These are phyloP conservation scores for Stichodactyla mertensii DNA, from an alignment of 64 coral and sea anemone species.

Conservation along the genomic window DNA sequence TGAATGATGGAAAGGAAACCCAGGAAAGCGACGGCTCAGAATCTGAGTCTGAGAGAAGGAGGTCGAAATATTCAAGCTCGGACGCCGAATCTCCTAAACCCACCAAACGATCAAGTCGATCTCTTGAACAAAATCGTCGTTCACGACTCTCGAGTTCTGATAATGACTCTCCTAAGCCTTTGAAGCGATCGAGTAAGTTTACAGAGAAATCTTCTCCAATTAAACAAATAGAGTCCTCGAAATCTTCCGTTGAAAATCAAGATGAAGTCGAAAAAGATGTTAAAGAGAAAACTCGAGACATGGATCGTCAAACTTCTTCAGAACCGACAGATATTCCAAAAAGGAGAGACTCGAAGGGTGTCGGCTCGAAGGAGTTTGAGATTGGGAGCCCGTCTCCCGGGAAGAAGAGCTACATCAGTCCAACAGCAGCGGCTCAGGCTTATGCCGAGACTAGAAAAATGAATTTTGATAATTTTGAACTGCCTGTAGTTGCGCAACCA, in stretches of 20 bases:
- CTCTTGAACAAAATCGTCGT: neutral
- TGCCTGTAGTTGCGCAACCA: neutral
- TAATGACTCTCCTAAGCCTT: constrained; percentile 20
- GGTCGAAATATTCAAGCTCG: neutral
- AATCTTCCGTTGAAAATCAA: neutral
- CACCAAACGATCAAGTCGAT: neutral
- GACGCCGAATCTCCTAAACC: constrained; percentile 6
- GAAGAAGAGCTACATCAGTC: constrained; percentile 2
- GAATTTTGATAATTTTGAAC: constrained; percentile 55
- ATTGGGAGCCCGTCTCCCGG: neutral
- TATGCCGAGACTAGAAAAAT: constrained; percentile 50
- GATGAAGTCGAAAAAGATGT: neutral
- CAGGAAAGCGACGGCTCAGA: constrained; percentile 13
- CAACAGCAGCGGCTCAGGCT: constrained; percentile 30
- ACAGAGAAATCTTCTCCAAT: neutral
- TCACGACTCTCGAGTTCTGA: constrained; percentile 9
- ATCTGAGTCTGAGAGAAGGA: neutral
- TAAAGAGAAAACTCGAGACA: neutral
- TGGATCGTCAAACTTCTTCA: neutral
- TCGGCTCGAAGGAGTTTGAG: neutral
- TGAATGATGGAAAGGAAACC: constrained; percentile 47
- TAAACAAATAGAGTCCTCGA: neutral
- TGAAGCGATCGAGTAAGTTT: neutral
- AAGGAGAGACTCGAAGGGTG: neutral
- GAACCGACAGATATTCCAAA: constrained; percentile 6